Base-by-base conservation (phyloP, 2,888 invertebrate genomes). In the Lasioglossum oenotherae region DNA sequence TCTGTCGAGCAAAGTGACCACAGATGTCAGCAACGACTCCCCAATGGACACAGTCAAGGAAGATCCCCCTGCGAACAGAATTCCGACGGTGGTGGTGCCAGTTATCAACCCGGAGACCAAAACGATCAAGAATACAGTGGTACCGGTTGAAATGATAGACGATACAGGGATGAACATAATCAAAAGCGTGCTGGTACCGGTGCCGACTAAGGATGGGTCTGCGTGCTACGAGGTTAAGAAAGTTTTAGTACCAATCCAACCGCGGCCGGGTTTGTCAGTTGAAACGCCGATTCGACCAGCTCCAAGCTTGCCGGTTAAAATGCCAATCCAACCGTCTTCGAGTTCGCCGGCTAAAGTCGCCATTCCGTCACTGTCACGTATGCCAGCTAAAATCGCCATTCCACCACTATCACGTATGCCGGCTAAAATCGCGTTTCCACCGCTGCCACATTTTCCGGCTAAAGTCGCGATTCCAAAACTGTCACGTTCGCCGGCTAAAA, bases 151-250 rank as follows among this genome's bases (percentile, higher is more conserved):
- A 49, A n/a, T 35, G 0, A 75, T 3, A 14, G 74, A 82, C 19
- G 71, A 81, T 2, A 27, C 74, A 0, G 82, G 74, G 16, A 49
- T 60, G 38, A 75, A 81, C 19, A 35, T 81, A n/a, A 72, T 82
- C 60, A 82, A 82, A 46, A 82, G 74, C 8, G 44, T 82, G 4
- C 19, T 82, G 27, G 16, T 81, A 31, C 82, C 82, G 3, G 10
- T 60, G 12, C 4, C 60, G 2, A 74, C 19, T 0, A 5, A 6
- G 0, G 74, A 81, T 3, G 82, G 82, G 10, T 46, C 16, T 2
- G 6, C 60, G 1, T 57, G 67, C 6, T 81, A 81, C 46, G 81
- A 82, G 5, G 57, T 82, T 1, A 82, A 60, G 31, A 71, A 57
- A 16, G 46, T 82, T 0, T 0, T 57, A 71, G 75, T 6, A 35